Percentiles rank a stretch among this genome's conserved stretches.
Evolutionary conservation across 2,113 vertebrate species (phyloP).

Genomic region (Silurus asotus): DNA sequence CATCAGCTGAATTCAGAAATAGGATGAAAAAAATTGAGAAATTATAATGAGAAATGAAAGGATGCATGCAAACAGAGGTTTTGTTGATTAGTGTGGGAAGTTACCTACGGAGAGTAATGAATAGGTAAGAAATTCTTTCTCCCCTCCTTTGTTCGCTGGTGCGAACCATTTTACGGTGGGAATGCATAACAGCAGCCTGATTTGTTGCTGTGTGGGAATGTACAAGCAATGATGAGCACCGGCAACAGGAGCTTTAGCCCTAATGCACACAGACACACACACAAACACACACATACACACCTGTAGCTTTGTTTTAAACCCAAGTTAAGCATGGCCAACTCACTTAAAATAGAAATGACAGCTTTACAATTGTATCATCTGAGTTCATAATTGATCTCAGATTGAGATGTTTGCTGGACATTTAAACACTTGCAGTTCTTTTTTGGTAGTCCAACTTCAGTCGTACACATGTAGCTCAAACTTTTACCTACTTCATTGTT

Average conservation of each 20-base stretch:
- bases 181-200: constrained; percentile 67
- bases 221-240: constrained; percentile 21
- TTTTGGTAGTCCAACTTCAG: background rate
- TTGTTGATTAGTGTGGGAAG: constrained; percentile 30
- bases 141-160: constrained; percentile 53
- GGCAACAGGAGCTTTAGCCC: constrained; percentile 45
- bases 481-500: background rate
- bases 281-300: constrained; percentile 14
- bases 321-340: background rate
- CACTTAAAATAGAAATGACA: background rate
- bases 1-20: background rate
- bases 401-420: background rate
- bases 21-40: background rate
- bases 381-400: background rate
- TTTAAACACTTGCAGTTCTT: background rate
- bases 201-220: constrained; percentile 70
- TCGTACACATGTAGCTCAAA: background rate
- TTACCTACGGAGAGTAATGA: constrained; percentile 54
- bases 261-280: background rate
- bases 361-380: background rate
- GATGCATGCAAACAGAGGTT: background rate
- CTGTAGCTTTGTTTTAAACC: constrained; percentile 38
- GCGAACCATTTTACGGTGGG: constrained; percentile 64
- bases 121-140: constrained; percentile 39
- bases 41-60: background rate